A percentile compares a stretch with the other conserved stretches of the same genome.
Conservation (phyloP, 2,113 vertebrate species). For the Mesocricetus auratus region DNA sequence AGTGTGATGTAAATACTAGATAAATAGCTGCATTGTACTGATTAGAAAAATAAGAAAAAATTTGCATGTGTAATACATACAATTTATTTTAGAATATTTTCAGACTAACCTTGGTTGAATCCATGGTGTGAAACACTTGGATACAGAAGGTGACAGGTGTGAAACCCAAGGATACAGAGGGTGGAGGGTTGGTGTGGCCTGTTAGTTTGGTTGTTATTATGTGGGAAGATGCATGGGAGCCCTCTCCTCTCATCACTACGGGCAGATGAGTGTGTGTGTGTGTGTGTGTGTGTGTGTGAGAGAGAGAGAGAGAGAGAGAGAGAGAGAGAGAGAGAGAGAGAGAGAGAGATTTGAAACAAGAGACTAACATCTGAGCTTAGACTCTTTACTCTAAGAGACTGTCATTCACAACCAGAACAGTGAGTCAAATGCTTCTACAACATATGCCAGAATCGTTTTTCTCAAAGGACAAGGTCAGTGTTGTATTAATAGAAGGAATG, state of each 20-base stretch:
- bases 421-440: background rate
- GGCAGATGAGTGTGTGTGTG: background rate
- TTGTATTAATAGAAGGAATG: constrained; percentile 34
- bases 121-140: background rate
- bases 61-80: background rate
- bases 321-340: too few species aligned
- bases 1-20: background rate
- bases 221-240: background rate
- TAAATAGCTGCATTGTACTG: background rate
- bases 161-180: background rate
- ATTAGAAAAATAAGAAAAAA: background rate
- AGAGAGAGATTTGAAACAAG: background rate
- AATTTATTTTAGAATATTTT: background rate
- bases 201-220: background rate
- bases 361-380: background rate
- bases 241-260: background rate
- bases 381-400: background rate
- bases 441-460: background rate
- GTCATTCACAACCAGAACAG: background rate
- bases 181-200: background rate
- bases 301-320: background rate
- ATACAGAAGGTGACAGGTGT: background rate
- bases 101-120: background rate
- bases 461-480: constrained; percentile 23
- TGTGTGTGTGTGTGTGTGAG: background rate